phyloP scores from a whole-genome alignment of 2,113 vertebrate species.

The Ciconia stormi region DNA sequence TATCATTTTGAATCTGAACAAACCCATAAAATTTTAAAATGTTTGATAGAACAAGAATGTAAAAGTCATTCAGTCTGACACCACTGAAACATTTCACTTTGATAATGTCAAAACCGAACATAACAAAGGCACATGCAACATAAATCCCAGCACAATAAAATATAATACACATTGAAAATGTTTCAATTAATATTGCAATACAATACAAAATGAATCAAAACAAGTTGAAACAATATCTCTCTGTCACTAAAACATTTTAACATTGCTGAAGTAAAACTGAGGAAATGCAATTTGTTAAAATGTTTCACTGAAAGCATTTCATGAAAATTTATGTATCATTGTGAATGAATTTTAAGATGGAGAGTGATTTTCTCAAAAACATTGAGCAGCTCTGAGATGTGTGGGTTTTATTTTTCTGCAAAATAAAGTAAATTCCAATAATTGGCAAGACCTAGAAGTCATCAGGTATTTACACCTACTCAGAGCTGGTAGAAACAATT shows the following conservation, averaged over 20 bases:
- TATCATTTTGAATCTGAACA: not conserved
- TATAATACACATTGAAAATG: not conserved
- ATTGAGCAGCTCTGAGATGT: not conserved
- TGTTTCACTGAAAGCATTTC: not conserved
- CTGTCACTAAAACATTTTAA: not conserved
- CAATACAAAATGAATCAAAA: not conserved
- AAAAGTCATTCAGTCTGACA: not conserved
- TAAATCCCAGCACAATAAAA: not conserved
- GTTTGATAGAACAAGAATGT: not conserved
- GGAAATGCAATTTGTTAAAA: not conserved
- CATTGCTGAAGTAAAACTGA: not conserved
- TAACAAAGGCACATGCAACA: not conserved
- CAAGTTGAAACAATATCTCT: not conserved
- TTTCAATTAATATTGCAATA: constrained; percentile 8
- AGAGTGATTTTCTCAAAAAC: not conserved
- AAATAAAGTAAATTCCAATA: not conserved
- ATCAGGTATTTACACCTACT: not conserved
- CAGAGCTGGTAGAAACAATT: not conserved
- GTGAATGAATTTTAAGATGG: not conserved
- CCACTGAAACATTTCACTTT: not conserved
- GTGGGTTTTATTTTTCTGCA: not conserved
- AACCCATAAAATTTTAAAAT: not conserved
- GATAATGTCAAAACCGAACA: not conserved
- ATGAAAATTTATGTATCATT: not conserved
- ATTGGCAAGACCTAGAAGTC: not conserved